A percentile compares a stretch with the other conserved stretches of the same genome.
These are phyloP conservation scores for Aromia moschata DNA, from an alignment of 2,888 invertebrate species.

Conservation along the genomic window DNA sequence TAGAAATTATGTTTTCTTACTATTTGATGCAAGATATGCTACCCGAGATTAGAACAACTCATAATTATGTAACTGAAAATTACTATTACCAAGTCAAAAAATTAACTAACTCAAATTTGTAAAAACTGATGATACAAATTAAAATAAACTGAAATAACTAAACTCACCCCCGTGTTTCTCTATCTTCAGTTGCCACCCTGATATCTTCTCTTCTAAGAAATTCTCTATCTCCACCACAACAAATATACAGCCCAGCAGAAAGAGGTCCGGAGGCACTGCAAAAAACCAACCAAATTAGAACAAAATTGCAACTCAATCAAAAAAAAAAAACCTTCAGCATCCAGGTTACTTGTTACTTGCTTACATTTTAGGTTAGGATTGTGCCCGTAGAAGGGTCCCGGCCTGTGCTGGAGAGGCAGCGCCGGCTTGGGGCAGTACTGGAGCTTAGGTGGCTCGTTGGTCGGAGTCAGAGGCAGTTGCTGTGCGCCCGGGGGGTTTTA, in stretches of 20 bases:
- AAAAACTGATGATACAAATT: too few species aligned
- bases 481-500: conserved; percentile 64
- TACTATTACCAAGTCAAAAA: too few species aligned
- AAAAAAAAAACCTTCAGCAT: too few species aligned
- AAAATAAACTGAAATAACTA: too few species aligned
- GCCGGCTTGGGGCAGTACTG: conserved; percentile 57
- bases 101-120: too few species aligned
- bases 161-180: conserved; percentile 59
- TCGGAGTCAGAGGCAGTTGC: conserved; percentile 58
- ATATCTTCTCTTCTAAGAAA: conserved; percentile 55
- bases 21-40: too few species aligned
- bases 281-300: too few species aligned
- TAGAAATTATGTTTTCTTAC: not conserved
- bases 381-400: conserved; percentile 87
- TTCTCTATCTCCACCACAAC: conserved; percentile 65
- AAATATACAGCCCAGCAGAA: conserved; percentile 93
- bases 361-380: conserved; percentile 84
- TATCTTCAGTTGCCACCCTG: conserved; percentile 59
- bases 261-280: conserved; percentile 82
- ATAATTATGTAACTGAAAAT: too few species aligned
- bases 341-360: too few species aligned
- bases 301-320: too few species aligned
- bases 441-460: conserved; percentile 61
- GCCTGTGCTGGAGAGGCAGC: conserved; percentile 66
- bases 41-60: too few species aligned